Conservation (phyloP, 92 coral and sea anemone genomes). For the Epizoanthus illoricatus region DNA sequence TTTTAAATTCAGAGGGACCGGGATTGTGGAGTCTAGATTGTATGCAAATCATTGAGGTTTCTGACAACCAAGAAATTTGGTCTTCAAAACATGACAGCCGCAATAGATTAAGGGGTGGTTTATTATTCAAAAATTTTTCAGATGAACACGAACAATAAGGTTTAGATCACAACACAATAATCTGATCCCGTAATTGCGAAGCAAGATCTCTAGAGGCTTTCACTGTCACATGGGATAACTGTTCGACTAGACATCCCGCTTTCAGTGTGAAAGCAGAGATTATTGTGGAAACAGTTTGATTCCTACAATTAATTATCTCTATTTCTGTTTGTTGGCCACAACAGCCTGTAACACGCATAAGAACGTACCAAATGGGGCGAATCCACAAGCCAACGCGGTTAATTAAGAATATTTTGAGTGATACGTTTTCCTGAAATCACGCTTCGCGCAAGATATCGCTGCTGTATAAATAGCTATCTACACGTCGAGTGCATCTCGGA, state of each 20-base stretch:
- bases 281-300: constrained; percentile 4
- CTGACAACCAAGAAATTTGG: constrained; percentile 5
- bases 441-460: constrained; percentile 13
- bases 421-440: constrained; percentile 9
- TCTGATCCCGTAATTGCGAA: constrained; percentile 35
- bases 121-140: constrained; percentile 30
- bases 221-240: not conserved
- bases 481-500: not conserved
- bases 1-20: not conserved
- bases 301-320: not conserved
- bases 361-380: constrained; percentile 23
- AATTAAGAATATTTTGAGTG: constrained; percentile 9
- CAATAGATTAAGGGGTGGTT: constrained; percentile 26
- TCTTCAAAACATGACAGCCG: constrained; percentile 13
- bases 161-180: constrained; percentile 25
- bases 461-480: constrained; percentile 22
- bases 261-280: not conserved
- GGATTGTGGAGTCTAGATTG: constrained; percentile 43
- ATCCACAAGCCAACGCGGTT: constrained; percentile 8
- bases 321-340: not conserved
- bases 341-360: constrained; percentile 10
- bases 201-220: constrained; percentile 21
- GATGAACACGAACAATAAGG: not conserved
- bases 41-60: constrained; percentile 27
- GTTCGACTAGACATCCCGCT: not conserved